Conservation (phyloP, 2,797 vertebrate species). For the Sebastes vulpes region DNA sequence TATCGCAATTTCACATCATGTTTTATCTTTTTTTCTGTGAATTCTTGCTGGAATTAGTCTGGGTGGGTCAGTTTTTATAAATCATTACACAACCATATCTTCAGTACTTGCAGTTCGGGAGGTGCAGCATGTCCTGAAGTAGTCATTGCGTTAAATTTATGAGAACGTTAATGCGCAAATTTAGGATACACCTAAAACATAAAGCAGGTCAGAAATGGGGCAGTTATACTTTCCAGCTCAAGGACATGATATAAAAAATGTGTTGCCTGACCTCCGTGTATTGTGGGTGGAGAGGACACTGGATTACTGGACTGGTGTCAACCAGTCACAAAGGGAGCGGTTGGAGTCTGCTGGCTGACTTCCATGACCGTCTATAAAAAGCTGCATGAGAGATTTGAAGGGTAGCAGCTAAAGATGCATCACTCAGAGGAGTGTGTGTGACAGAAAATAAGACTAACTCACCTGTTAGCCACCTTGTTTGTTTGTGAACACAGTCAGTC, state of each 20-base stretch:
- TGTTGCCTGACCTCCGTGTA: conserved; percentile 16
- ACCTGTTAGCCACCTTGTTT: neutral
- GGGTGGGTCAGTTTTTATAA: conserved; percentile 18
- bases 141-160: neutral
- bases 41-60: neutral
- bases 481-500: neutral
- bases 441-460: neutral
- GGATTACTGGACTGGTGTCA: conserved; percentile 16
- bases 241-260: neutral
- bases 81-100: conserved; percentile 19
- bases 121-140: conserved; percentile 19
- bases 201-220: neutral
- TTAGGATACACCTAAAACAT: neutral
- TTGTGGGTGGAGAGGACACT: conserved; percentile 22
- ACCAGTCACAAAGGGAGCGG: conserved; percentile 11
- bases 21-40: conserved; percentile 5
- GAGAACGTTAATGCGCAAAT: neutral
- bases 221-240: neutral
- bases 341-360: conserved; percentile 37
- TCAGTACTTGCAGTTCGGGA: neutral
- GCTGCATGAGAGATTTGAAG: conserved; percentile 44
- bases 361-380: conserved; percentile 54
- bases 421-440: neutral
- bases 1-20: neutral
- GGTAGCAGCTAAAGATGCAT: conserved; percentile 36